Evolutionary conservation across 2,113 vertebrate species (phyloP).

Genomic region (cattle (Bos taurus)): ARS-UCD2.0 NC_037351.1:36268001-36268500

Average conservation of each 20-base stretch:
- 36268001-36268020: background rate
- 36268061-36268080: background rate
- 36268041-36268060: background rate
- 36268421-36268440: background rate
- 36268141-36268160: background rate
- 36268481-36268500: background rate
- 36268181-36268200: background rate
- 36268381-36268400: background rate
- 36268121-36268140: background rate
- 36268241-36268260: background rate
- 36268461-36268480: background rate
- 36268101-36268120: background rate
- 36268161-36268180: background rate
- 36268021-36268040: fast-evolving
- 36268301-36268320: background rate
- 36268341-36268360: background rate
- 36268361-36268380: background rate
- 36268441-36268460: background rate
- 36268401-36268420: background rate
- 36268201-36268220: background rate
- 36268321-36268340: background rate
- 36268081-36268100: background rate
- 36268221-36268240: background rate
- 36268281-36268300: background rate
- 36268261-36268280: background rate